Conservation (phyloP, 2,113 vertebrate genomes). For the Origma solitaria region DNA sequence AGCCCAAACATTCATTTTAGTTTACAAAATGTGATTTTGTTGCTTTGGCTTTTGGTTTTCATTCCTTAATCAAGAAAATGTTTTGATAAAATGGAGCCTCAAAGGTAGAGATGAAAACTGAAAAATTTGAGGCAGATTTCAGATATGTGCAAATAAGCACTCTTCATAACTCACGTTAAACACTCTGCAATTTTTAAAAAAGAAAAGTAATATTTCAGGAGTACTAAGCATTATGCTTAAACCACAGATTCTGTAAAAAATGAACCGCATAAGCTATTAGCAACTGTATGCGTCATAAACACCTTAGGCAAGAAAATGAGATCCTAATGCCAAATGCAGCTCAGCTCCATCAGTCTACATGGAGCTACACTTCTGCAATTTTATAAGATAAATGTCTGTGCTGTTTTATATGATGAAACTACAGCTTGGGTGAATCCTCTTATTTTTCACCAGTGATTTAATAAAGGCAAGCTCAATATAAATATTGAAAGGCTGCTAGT, state of each 20-base stretch:
- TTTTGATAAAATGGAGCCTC: slow-evolving; percentile 18
- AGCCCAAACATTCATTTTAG: not conserved
- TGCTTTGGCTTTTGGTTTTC: slow-evolving; percentile 23
- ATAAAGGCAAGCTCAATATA: slow-evolving; percentile 76
- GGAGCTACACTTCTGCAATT: slow-evolving; percentile 67
- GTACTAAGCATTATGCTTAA: slow-evolving; percentile 73
- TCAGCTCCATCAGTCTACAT: slow-evolving; percentile 68
- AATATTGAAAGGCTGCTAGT: slow-evolving; percentile 71
- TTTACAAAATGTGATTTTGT: not conserved
- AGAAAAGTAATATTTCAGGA: slow-evolving; percentile 62
- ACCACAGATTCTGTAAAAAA: slow-evolving; percentile 77
- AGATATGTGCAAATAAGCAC: slow-evolving; percentile 31
- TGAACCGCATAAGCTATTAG: slow-evolving; percentile 73
- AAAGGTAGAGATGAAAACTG: not conserved
- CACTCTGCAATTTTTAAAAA: slow-evolving; percentile 57
- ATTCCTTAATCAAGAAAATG: slow-evolving; percentile 53
- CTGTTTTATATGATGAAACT: slow-evolving; percentile 75
- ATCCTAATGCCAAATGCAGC: slow-evolving; percentile 65
- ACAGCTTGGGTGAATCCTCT: slow-evolving; percentile 71
- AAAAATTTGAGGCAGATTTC: slow-evolving; percentile 28
- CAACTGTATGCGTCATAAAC: slow-evolving; percentile 68
- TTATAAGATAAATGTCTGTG: slow-evolving; percentile 72
- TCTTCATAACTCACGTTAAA: slow-evolving; percentile 52
- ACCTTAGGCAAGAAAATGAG: slow-evolving; percentile 74
- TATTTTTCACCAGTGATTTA: slow-evolving; percentile 78